A percentile compares a stretch with the other conserved stretches of the same genome.
phyloP scores from a whole-genome alignment of 2,797 vertebrate genomes.

The Otolemur crassicaudatus region DNA sequence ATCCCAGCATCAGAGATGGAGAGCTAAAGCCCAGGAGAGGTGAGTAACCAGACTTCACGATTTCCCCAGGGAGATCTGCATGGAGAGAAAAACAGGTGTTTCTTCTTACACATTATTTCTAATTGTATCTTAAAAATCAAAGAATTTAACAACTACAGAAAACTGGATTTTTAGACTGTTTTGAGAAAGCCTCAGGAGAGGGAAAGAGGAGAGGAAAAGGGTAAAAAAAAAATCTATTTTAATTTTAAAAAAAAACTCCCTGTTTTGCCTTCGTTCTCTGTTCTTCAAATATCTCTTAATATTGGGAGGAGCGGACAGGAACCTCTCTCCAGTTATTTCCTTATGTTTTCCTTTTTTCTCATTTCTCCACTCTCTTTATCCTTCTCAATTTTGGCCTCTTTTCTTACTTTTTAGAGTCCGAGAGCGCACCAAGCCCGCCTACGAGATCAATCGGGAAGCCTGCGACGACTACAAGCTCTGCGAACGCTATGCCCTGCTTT shows the following conservation, averaged over 20 bases:
- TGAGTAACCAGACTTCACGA: conserved; percentile 39
- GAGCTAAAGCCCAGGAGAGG: conserved; percentile 83
- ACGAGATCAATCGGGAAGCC: conserved; percentile 91
- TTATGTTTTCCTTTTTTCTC: neutral
- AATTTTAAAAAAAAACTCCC: neutral
- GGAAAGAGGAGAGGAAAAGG: neutral
- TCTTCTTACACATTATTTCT: neutral
- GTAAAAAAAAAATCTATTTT: neutral
- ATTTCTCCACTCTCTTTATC: neutral
- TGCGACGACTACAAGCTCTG: conserved; percentile 94
- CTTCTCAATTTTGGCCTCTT: neutral
- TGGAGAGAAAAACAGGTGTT: neutral
- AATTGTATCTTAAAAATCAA: neutral
- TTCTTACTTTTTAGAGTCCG: conserved; percentile 83
- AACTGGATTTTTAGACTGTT: neutral
- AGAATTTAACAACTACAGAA: conserved; percentile 22
- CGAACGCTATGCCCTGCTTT: conserved; percentile 87
- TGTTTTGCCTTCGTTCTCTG: neutral
- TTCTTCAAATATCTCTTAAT: conserved; percentile 7
- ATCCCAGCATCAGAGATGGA: conserved; percentile 78
- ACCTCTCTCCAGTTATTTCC: neutral
- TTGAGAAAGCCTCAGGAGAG: neutral
- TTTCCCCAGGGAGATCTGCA: neutral
- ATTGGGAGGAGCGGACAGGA: neutral
- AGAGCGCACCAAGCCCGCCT: conserved; percentile 87